phyloP scores from a whole-genome alignment of 1,140 invertebrate genomes.

The Brachionus sp. region DNA sequence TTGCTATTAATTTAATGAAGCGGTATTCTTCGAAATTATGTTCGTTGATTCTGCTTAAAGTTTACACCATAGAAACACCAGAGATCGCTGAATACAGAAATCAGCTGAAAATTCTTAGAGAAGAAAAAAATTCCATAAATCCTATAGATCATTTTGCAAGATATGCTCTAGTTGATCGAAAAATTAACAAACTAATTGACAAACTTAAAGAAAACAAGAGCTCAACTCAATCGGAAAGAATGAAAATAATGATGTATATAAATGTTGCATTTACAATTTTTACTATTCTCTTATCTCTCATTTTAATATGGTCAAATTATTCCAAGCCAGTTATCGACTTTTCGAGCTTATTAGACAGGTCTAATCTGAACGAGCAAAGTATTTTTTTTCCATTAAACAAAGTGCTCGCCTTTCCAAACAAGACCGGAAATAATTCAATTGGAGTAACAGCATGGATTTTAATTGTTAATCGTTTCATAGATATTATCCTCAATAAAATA shows the following conservation, averaged over 20 bases:
- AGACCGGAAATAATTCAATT: constrained; percentile 9
- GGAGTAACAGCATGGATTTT: constrained; percentile 30
- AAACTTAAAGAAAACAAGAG: constrained; percentile 23
- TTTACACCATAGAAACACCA: neutral
- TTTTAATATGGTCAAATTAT: constrained; percentile 42
- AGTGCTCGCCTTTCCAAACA: constrained; percentile 13
- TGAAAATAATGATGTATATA: constrained; percentile 33
- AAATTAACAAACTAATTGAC: constrained; percentile 29
- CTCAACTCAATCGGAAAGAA: neutral
- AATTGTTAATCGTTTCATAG: constrained; percentile 39
- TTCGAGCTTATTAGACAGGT: neutral
- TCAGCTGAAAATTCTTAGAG: neutral
- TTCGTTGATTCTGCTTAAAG: neutral
- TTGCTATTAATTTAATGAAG: constrained; percentile 22
- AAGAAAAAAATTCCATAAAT: neutral
- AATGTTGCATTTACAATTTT: constrained; percentile 2
- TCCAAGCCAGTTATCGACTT: constrained; percentile 37
- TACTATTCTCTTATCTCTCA: neutral
- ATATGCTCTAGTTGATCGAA: constrained; percentile 32
- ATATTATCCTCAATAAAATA: neutral
- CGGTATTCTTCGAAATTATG: constrained; percentile 19
- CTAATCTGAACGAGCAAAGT: neutral
- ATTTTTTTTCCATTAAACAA: constrained; percentile 25
- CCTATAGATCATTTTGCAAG: constrained; percentile 42
- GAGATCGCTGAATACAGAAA: neutral